Conservation (phyloP, 2,113 vertebrate genomes). For the Motacilla tschutschensis region DNA sequence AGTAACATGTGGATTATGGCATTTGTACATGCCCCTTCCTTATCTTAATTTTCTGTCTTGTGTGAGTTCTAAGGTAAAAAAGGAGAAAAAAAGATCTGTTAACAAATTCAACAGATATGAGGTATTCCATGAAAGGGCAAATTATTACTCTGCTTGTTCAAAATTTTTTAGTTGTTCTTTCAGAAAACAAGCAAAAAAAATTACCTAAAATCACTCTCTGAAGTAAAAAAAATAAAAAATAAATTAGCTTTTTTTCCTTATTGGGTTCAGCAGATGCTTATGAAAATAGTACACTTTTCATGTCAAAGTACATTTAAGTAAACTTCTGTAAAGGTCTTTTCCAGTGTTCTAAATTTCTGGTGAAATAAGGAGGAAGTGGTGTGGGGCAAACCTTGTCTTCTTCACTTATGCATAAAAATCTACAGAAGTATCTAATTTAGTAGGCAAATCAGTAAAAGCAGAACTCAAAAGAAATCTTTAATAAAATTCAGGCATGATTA, state of each 20-base stretch:
- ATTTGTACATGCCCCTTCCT: neutral
- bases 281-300: neutral
- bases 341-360: neutral
- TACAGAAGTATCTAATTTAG: neutral
- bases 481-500: neutral
- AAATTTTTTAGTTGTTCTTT: neutral
- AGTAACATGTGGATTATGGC: neutral
- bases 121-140: neutral
- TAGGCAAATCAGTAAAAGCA: neutral
- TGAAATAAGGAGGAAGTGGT: neutral
- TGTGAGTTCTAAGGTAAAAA: neutral
- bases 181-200: neutral
- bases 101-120: neutral
- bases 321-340: neutral
- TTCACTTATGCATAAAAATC: neutral
- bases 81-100: neutral
- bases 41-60: neutral
- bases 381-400: neutral
- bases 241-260: neutral
- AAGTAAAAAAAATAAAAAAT: neutral
- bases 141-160: neutral
- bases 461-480: neutral
- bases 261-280: neutral
- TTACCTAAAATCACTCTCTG: neutral
- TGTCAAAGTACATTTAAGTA: neutral